Evolutionary conservation across 2,797 vertebrate genomes (phyloP).

Genomic region (Mallotus villosus): DNA sequence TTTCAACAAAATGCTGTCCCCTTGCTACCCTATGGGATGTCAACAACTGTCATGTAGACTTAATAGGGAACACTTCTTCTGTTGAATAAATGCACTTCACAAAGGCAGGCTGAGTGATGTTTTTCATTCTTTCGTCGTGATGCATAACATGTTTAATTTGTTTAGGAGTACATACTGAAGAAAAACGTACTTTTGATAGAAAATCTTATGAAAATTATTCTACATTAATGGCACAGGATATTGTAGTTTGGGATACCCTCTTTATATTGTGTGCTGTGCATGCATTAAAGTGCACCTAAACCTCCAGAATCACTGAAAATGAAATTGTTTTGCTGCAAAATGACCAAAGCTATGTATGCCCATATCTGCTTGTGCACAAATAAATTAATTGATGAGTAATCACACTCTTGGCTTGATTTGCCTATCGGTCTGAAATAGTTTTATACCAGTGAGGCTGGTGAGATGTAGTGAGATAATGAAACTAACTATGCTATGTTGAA

Average conservation of each 20-base stretch:
- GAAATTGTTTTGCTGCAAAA: constrained; percentile 7
- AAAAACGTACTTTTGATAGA: background rate
- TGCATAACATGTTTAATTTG: background rate
- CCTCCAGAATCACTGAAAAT: too few species aligned
- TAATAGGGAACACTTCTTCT: background rate
- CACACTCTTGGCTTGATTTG: background rate
- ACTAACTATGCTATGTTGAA: too few species aligned
- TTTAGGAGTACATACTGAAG: background rate
- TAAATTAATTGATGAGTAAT: constrained; percentile 8
- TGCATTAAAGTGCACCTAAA: too few species aligned
- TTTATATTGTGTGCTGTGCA: background rate
- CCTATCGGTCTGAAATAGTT: background rate
- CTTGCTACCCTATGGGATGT: background rate
- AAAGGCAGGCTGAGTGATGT: background rate
- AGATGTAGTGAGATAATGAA: too few species aligned
- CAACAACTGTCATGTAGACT: constrained; percentile 2
- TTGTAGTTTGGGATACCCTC: background rate
- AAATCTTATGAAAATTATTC: background rate
- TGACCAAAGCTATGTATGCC: constrained; percentile 3
- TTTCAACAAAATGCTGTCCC: background rate
- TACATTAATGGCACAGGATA: background rate
- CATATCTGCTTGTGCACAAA: constrained; percentile 3
- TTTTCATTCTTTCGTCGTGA: background rate
- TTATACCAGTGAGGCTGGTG: too few species aligned
- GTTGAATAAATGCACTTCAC: constrained; percentile 20